Conservation (phyloP, 2,888 invertebrate genomes). For the Erebia palarica region DNA sequence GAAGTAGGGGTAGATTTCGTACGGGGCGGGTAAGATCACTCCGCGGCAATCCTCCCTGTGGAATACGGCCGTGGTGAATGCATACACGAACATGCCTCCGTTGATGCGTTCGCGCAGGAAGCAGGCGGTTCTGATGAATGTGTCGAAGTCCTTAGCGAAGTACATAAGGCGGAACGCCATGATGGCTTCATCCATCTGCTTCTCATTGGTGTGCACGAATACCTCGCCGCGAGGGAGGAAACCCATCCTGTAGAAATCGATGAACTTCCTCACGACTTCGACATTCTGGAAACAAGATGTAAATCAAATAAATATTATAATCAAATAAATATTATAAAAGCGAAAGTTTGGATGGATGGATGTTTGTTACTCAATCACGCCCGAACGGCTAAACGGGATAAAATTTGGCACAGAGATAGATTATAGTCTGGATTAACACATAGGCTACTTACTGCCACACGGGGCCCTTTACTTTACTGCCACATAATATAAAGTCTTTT, state of each 20-base stretch:
- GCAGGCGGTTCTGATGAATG: conserved; percentile 85
- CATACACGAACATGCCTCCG: conserved; percentile 88
- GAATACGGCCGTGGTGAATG: conserved; percentile 85
- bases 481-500: too few species aligned
- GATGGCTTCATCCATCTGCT: conserved; percentile 84
- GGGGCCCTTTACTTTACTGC: too few species aligned
- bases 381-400: too few species aligned
- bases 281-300: conserved; percentile 64
- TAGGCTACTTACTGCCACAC: too few species aligned
- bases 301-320: too few species aligned
- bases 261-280: conserved; percentile 83
- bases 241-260: conserved; percentile 79
- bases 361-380: too few species aligned
- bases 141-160: conserved; percentile 86
- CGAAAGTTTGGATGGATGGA: too few species aligned
- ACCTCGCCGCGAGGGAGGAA: conserved; percentile 82
- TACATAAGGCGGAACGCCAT: conserved; percentile 84
- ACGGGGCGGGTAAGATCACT: conserved; percentile 86
- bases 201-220: conserved; percentile 84
- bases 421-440: too few species aligned
- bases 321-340: too few species aligned
- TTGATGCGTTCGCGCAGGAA: conserved; percentile 88
- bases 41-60: conserved; percentile 86
- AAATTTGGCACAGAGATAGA: too few species aligned
- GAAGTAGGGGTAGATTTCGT: conserved; percentile 90